Evolutionary conservation across 2,113 vertebrate genomes (phyloP).

Genomic region (Boulengerochromis microlepis): DNA sequence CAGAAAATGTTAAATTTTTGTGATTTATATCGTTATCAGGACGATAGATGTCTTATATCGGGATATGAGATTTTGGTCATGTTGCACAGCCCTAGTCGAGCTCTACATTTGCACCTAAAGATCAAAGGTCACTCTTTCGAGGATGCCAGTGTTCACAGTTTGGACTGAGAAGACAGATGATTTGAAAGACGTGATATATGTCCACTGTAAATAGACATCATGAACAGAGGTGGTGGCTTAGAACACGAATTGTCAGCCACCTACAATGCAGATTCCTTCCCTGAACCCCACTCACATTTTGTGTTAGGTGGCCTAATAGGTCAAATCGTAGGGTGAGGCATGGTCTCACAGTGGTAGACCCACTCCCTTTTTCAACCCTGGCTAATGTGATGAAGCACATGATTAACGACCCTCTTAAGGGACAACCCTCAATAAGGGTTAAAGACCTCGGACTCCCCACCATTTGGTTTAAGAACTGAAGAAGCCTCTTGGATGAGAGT

Average conservation of each 20-base stretch:
- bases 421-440: background rate
- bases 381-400: background rate
- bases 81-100: background rate
- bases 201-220: background rate
- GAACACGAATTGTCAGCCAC: background rate
- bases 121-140: background rate
- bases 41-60: background rate
- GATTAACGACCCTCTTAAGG: background rate
- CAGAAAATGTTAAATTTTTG: background rate
- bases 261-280: background rate
- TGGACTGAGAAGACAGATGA: background rate
- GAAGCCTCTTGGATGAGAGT: background rate
- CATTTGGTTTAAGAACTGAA: background rate
- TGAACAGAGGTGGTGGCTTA: background rate
- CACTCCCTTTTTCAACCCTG: background rate
- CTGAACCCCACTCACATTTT: background rate
- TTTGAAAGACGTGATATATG: background rate
- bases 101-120: background rate
- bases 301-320: background rate
- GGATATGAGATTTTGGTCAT: accelerated
- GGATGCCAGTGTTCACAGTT: background rate
- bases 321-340: background rate
- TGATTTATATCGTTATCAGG: accelerated
- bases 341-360: background rate
- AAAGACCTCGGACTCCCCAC: background rate